phyloP scores from a whole-genome alignment of 2,888 invertebrate species.

The Lordiphosa andalusiaca region DNA sequence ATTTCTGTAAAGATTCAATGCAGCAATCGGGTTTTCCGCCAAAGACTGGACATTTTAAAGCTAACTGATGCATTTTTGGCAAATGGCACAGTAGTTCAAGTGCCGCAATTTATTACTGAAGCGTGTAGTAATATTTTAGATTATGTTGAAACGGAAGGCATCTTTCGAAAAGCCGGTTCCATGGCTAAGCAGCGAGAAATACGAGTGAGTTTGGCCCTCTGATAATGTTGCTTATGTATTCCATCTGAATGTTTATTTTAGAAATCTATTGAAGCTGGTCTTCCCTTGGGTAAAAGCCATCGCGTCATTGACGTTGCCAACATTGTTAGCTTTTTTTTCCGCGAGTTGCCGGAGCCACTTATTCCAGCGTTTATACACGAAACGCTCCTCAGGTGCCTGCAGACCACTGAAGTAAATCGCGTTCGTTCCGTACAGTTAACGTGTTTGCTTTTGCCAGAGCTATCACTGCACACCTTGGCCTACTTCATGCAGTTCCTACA shows the following conservation, averaged over 20 bases:
- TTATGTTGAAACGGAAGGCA: constrained; percentile 88
- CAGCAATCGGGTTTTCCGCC: constrained; percentile 81
- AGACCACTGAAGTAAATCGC: constrained; percentile 82
- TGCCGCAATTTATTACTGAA: constrained; percentile 87
- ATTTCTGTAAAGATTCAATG: constrained; percentile 1
- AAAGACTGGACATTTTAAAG: constrained; percentile 81
- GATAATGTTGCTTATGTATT: neutral
- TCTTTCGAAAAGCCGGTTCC: constrained; percentile 94
- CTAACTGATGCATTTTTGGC: constrained; percentile 83
- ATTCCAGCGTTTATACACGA: constrained; percentile 88
- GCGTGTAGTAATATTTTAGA: constrained; percentile 86
- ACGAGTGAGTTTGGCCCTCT: constrained; percentile 81
- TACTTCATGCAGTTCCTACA: constrained; percentile 87
- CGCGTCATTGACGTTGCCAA: constrained; percentile 92
- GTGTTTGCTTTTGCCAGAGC: constrained; percentile 87
- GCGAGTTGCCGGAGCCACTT: constrained; percentile 91
- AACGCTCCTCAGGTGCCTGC: constrained; percentile 85
- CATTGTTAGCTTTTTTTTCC: constrained; percentile 91
- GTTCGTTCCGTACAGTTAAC: constrained; percentile 83
- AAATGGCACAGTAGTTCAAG: constrained; percentile 86
- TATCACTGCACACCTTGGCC: constrained; percentile 89
- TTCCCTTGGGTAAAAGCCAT: constrained; percentile 85
- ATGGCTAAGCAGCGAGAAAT: constrained; percentile 90
- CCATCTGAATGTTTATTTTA: constrained; percentile 11
- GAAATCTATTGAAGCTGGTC: constrained; percentile 85